These are phyloP conservation scores for Characodon lateralis DNA, from an alignment of 2,797 vertebrate genomes.

Conservation along the genomic window DNA sequence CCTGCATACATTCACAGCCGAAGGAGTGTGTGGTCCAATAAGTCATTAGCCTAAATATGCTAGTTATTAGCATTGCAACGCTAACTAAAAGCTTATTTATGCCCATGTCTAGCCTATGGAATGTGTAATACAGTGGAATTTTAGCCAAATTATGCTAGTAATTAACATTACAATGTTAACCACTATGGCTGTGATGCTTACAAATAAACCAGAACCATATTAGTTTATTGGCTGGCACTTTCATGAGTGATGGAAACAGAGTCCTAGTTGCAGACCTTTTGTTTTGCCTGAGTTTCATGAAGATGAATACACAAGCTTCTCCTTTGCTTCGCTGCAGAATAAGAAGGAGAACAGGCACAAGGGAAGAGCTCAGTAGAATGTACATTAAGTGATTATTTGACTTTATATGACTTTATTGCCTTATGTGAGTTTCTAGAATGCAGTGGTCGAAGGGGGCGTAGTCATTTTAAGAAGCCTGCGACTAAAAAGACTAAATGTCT, in stretches of 20 bases:
- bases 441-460: neutral
- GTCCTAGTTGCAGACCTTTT: neutral
- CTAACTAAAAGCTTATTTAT: too few species aligned
- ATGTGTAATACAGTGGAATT: too few species aligned
- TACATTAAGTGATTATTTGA: neutral
- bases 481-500: slow-evolving; percentile 2
- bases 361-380: neutral
- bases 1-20: neutral
- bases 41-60: neutral
- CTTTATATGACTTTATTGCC: neutral
- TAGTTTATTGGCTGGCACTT: neutral
- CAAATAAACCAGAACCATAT: neutral
- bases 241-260: neutral
- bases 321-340: neutral
- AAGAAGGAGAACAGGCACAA: slow-evolving; percentile 4
- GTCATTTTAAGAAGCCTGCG: neutral
- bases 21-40: neutral
- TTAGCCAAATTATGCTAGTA: too few species aligned
- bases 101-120: too few species aligned
- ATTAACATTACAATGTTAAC: too few species aligned
- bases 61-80: neutral
- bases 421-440: neutral
- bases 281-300: neutral
- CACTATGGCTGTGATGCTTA: too few species aligned
- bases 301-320: neutral